Base-by-base conservation (phyloP, 2,797 vertebrate species). In the Nyctibius grandis region DNA sequence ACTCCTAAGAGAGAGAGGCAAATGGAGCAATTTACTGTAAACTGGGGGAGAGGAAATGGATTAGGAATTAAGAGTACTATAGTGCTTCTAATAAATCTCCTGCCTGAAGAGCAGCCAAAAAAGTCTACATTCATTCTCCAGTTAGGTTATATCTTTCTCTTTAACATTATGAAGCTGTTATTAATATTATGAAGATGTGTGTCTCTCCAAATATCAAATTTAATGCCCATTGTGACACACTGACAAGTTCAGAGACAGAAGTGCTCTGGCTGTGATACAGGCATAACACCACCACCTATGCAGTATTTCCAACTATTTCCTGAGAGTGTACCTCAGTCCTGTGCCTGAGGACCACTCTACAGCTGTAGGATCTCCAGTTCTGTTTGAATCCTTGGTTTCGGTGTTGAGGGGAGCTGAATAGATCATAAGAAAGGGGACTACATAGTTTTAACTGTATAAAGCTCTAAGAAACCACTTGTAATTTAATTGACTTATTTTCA, bases 81-180 rank as follows among this genome's bases (percentile, higher is more conserved):
- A 31, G 40, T n/a, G 23, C 74, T 88, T 77, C 86, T 60, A 89
- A 94, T 91, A 95, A 93, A 93, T 91, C 81, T 93, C 63, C 68
- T 76, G 34, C 56, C 73, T 91, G 94, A 91, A 92, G 11, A 88
- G 25, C 42, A 76, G 91, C 90, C 97, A 97, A 88, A 82, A 65
- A 54, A 44, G 84, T 42, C 93, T 54, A 79, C 57, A 83, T 91
- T 89, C 81, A 80, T 89, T 92, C 65, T 64, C 68, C 94, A 86
- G 63, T 88, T 84, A 89, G 34, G 50, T 81, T 85, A 74, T 85
- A 83, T 73, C 85, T 92, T 92, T 91, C 77, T 94, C 86, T 87
- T 95, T 78, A 95, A 92, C 36, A 61, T 87, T 83, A 82, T 68
- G 81, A 89, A 91, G 65, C 59, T 85, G 48, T 83, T 81, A 91